These are phyloP conservation scores for Melipona quadrifasciata DNA, from an alignment of 1,140 invertebrate species.

Conservation along the genomic window DNA sequence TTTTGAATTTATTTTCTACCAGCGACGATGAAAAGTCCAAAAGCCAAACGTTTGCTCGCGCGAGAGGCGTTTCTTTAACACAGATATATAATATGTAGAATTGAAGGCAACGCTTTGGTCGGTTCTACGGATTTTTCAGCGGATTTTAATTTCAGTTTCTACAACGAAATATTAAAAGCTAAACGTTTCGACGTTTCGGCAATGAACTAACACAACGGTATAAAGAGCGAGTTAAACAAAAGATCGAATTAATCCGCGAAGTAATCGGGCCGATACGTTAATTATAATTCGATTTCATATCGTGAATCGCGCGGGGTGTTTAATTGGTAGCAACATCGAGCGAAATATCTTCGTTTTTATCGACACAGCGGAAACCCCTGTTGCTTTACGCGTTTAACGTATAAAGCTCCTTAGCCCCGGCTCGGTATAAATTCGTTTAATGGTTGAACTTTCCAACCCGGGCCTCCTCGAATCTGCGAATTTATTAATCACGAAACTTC, in stretches of 20 bases:
- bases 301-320: background rate
- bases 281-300: background rate
- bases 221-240: background rate
- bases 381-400: slow-evolving; percentile 22
- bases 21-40: no score
- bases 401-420: background rate
- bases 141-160: no score
- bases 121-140: no score
- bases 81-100: background rate
- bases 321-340: slow-evolving; percentile 12
- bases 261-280: background rate
- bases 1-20: no score
- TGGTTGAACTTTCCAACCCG: slow-evolving; percentile 5
- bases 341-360: slow-evolving; percentile 3
- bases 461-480: background rate
- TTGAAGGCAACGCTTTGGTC: background rate
- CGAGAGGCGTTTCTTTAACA: no score
- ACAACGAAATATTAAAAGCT: no score
- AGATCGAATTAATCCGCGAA: background rate
- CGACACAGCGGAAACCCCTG: background rate
- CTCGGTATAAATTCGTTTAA: background rate
- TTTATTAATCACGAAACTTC: slow-evolving; percentile 25
- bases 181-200: background rate
- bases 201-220: background rate
- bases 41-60: no score